Evolutionary conservation across 1,140 invertebrate species (phyloP), one percentile per base, ranked within the genome.

Genomic region (Agrypnia vestita): DNA sequence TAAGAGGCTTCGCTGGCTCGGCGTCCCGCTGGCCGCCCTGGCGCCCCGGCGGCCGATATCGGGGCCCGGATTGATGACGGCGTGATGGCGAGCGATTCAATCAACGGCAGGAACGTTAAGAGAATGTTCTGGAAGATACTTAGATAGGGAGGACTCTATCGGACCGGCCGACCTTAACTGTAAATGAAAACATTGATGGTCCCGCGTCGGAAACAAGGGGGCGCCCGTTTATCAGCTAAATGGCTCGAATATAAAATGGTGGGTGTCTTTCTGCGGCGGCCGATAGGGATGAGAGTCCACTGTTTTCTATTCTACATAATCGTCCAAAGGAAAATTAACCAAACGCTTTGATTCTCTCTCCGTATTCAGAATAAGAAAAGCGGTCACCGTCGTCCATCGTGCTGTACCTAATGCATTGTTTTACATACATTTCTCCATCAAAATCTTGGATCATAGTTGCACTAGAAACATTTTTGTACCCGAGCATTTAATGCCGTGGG

Each of bases 31-130:
- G 25, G 43, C 11, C 15, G 10, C 21, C 64, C 44, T 44, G 17
- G 10, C 15, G 9, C 15, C 43, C 1, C 35, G 35, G 7, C 44
- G 43, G 10, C 15, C 17, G 43, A 69, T 69, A 69, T 75, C 44
- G 73, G 73, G 43, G n/a, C 25, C 46, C 59, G 55, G 76, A 81
- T 81, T 81, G 80, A 81, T 81, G 76, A 64, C 64, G 46, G 76
- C 53, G 74, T 77, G 75, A 77, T 81, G 74, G 75, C 56, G 62
- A 47, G 64, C 75, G 75, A 81, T 81, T 81, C 80, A 81, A 81
- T 81, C 80, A 81, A 56, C 75, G 76, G 62, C 15, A 59, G 59
- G 44, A 35, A 51, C 51, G 72, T 69, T 46, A 73, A 59, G 76
- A 78, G 47, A 67, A 78, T 78, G 62, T 51, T 62, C 76, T 53